phyloP scores from a whole-genome alignment of 2,113 vertebrate genomes.

The Pachycephala philippinensis region DNA sequence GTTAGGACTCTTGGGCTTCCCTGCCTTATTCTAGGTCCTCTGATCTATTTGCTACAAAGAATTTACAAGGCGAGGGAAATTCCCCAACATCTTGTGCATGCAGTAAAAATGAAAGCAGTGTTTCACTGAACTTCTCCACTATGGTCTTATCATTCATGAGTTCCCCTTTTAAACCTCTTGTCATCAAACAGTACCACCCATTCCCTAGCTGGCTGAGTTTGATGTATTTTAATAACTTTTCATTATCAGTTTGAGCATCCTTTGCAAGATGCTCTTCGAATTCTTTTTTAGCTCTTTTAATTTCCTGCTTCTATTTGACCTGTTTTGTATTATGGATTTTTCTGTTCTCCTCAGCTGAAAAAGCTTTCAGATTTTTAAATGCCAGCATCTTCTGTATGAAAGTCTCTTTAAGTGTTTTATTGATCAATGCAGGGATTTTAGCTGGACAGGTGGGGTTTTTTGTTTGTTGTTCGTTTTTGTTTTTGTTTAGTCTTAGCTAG shows the following conservation, averaged over 20 bases:
- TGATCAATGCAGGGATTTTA: background rate
- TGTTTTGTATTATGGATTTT: conserved; percentile 11
- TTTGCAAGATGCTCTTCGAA: conserved; percentile 6
- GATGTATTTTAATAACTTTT: conserved; percentile 15
- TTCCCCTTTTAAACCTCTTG: background rate
- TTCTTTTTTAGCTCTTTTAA: conserved; percentile 16
- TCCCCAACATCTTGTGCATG: background rate
- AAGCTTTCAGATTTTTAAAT: conserved; percentile 12
- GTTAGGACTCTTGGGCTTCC: background rate
- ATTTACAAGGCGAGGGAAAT: background rate
- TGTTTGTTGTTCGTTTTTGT: background rate
- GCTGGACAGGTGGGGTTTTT: background rate
- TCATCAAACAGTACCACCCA: background rate
- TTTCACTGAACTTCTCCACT: background rate
- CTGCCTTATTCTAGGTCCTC: background rate
- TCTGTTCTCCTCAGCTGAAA: background rate
- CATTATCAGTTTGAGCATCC: background rate
- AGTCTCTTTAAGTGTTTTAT: background rate
- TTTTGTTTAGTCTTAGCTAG: background rate
- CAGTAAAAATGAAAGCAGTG: background rate
- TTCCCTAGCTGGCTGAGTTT: background rate
- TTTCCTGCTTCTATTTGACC: conserved; percentile 29
- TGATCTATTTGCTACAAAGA: background rate
- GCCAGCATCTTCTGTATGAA: background rate
- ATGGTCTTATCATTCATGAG: background rate